phyloP scores from a whole-genome alignment of 2,797 vertebrate species.

The Enteromius treurensis region DNA sequence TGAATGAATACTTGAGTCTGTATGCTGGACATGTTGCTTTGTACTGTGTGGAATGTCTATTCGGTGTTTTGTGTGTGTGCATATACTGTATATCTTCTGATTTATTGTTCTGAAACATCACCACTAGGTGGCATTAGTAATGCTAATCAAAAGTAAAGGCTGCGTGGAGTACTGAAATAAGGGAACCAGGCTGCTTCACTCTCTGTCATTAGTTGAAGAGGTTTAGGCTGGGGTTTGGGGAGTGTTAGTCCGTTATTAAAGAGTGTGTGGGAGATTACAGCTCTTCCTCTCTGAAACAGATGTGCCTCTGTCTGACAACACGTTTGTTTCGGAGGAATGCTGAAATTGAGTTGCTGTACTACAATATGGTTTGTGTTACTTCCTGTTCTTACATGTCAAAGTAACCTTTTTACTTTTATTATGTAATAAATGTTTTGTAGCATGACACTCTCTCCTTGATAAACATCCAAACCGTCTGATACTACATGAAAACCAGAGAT shows the following conservation, averaged over 20 bases:
- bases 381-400: not conserved
- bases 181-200: not conserved
- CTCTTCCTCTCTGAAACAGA: constrained; percentile 20
- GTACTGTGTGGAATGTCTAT: not conserved
- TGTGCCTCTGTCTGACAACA: constrained; percentile 6
- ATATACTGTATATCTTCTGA: not conserved
- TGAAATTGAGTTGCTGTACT: not conserved
- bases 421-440: not conserved
- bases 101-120: not conserved
- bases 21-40: not conserved
- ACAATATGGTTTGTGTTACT: not conserved
- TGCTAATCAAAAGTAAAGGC: not conserved
- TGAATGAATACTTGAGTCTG: not conserved
- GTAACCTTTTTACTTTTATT: not conserved
- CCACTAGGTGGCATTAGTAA: constrained; percentile 7
- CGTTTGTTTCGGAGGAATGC: not conserved
- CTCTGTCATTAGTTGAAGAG: constrained; percentile 24
- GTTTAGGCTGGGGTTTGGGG: not conserved
- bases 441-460: not conserved
- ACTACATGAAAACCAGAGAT: not conserved
- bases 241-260: constrained; percentile 8
- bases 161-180: not conserved
- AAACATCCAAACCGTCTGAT: not conserved
- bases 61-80: not conserved
- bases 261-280: not conserved